Conservation (phyloP, 1,140 invertebrate species). For the Cepaea nemoralis region DNA sequence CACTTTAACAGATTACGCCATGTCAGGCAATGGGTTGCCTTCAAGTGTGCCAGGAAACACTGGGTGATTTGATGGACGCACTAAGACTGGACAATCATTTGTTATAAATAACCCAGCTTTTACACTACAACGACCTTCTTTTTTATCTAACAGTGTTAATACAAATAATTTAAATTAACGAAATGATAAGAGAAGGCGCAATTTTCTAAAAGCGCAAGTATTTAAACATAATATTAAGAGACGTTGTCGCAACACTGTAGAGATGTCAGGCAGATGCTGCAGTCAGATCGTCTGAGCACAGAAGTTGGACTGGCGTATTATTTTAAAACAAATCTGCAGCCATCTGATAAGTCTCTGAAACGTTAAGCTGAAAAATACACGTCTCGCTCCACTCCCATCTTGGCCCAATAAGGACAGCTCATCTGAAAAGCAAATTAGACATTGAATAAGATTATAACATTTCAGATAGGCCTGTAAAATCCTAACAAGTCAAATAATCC, state of each 20-base stretch:
- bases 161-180: not conserved
- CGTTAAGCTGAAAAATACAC: not conserved
- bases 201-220: not conserved
- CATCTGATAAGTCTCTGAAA: not conserved
- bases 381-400: not conserved
- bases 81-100: no score
- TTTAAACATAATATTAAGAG: not conserved
- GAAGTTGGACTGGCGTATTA: not conserved
- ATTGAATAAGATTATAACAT: constrained; percentile 23
- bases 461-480: not conserved
- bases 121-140: not conserved
- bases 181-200: not conserved
- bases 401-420: not conserved
- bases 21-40: no score
- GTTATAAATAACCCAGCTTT: no score
- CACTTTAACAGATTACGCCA: no score
- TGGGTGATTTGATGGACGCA: no score
- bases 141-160: not conserved
- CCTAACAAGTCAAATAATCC: constrained; percentile 24
- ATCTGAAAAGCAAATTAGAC: constrained; percentile 23
- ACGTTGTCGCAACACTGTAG: not conserved
- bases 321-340: constrained; percentile 9
- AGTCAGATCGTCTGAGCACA: not conserved
- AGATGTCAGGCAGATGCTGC: not conserved
- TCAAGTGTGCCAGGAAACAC: no score